Base-by-base conservation (phyloP, 2,888 invertebrate species). In the Gerosis bhagava region DNA sequence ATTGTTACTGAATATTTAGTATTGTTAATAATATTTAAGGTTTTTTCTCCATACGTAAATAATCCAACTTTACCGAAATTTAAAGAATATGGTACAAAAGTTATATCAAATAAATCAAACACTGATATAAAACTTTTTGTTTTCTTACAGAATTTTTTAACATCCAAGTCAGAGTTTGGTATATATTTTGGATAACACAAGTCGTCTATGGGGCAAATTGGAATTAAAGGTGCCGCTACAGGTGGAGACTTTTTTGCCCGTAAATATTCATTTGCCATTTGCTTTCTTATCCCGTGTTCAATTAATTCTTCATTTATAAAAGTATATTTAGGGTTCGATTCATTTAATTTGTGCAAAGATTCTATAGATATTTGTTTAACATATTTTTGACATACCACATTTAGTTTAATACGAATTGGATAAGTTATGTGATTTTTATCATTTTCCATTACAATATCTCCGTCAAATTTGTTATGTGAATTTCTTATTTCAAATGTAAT, bases 21-120 rank as follows among this genome's bases (percentile, higher is more conserved):
- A 32, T 71, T 70, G 60, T 88, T 88, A 57, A 62, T 67, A 34
- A 87, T 65, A n/a, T 54, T 65, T 19, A 87, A 40, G 11, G 62
- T 49, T 48, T 68, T 53, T 62, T 74, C 60, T 5, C 77, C 83
- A 41, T 67, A 77, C 1, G 82, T 77, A n/a, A 57, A 53, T 34
- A 78, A 24, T 3, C 66, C 81, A 19, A 87, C 74, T 60, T 65
- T 70, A 10, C 86, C 86, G 59, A 86, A 88, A 54, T 84, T 62
- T 24, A 87, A 51, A 11, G 44, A 42, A 53, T 61, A 67, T 7
- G 87, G 87, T 16, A 61, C 37, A 54, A 83, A 65, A 37, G 62
- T 46, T 45, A 87, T 65, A 34, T 74, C 53, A 49, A 82, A 75
- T 25, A 83, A 59, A 19, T 73, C 77, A 56, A 72, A 77, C 2